Base-by-base conservation (phyloP, 2,888 invertebrate species). In the Trissonchulus sp. region DNA sequence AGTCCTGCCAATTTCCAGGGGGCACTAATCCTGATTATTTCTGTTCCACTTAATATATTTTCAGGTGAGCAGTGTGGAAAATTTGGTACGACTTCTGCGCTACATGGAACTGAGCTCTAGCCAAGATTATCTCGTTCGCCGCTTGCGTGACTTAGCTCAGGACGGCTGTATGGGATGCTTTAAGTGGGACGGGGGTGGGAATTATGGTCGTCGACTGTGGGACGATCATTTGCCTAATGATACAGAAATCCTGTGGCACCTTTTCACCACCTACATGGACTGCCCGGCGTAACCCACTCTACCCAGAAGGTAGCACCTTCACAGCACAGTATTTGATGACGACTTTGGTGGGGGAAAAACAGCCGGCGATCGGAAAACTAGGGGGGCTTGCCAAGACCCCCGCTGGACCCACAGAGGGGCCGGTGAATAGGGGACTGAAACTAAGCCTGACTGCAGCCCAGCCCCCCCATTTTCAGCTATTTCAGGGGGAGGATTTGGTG, bases 151-250 rank as follows among this genome's bases (percentile, higher is more conserved):
- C 81, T 87, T 94, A 77, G 89, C 91, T 0, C 89, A 89, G 83
- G 93, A 93, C 77, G 92, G 93, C 15, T 93, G 93, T 83, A 91
- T 95, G 87, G 91, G 92, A 82, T 91, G 91, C 81, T 95, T 91
- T 86, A 90, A 90, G 78, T 95, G 94, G 94, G 91, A 91, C 86
- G 89, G 90, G 75, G 94, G 94, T 68, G 91, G 91, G 63, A 87
- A 87, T 35, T 89, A 89, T 81, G 89, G 90, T 81, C 90, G 90
- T 28, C 90, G 91, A 81, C 89, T 89, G 72, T 93, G 94, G 93
- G 91, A 90, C 80, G 90, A 90, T 77, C 89, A 90, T 81, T 87
- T 92, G 79, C 93, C 94, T 18, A 90, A 92, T n/a, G 94, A 95
- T 87, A 90, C 93, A 36, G 91, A 91, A 81, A 89, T 92, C 79